A percentile compares a stretch with the other conserved stretches of the same genome.
These are phyloP conservation scores for Casuarius casuarius DNA, from an alignment of 2,113 vertebrate species.

Conservation along the genomic window DNA sequence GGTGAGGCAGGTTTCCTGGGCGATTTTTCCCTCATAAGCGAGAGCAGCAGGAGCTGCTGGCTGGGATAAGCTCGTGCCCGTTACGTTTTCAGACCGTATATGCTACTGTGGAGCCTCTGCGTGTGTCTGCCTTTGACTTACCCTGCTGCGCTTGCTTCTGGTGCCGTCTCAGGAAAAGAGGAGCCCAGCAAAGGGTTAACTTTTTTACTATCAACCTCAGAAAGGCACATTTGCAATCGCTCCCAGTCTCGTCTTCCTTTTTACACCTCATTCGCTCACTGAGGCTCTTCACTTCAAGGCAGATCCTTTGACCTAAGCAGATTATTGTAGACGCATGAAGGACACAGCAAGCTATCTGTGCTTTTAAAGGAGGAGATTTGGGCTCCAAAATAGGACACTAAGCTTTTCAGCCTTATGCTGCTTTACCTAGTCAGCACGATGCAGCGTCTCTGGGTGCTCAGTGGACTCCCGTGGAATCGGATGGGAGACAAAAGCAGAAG, in stretches of 20 bases:
- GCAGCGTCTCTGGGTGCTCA: conserved; percentile 53
- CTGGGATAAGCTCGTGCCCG: background rate
- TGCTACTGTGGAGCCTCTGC: accelerated
- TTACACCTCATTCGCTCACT: conserved; percentile 23
- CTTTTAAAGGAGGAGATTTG: conserved; percentile 79
- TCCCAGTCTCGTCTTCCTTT: background rate
- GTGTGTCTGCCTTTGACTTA: background rate
- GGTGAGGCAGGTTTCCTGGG: background rate
- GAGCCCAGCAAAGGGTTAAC: conserved; percentile 2
- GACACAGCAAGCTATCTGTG: conserved; percentile 57
- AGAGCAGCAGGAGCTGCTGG: background rate
- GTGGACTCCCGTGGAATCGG: conserved; percentile 48
- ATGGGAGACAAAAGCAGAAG: conserved; percentile 68
- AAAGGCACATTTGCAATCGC: conserved; percentile 20
- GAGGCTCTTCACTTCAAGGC: conserved; percentile 58
- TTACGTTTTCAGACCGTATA: accelerated
- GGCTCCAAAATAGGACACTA: conserved; percentile 81
- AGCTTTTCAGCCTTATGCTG: conserved; percentile 78
- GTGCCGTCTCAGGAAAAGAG: background rate
- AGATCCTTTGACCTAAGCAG: conserved; percentile 82
- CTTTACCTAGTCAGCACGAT: conserved; percentile 73
- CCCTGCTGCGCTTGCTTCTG: background rate
- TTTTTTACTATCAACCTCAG: conserved; percentile 26
- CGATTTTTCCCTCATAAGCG: background rate
- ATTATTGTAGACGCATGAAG: conserved; percentile 77